Percentiles rank a stretch among this genome's conserved stretches.
Conservation (phyloP, 2,888 invertebrate species). For the Entomobrya proxima region DNA sequence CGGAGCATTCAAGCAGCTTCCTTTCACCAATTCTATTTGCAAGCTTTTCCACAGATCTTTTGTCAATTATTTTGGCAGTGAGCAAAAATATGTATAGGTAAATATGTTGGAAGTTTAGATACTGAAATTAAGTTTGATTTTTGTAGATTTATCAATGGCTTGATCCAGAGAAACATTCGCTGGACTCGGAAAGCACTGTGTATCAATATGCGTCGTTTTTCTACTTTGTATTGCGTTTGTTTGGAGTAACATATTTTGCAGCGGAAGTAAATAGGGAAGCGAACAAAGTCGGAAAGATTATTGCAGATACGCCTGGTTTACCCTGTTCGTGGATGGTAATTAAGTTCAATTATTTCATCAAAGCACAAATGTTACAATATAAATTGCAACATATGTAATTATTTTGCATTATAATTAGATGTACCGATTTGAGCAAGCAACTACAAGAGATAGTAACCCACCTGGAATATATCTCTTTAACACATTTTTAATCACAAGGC, state of each 20-base stretch:
- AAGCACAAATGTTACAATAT: neutral
- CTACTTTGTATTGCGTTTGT: slow-evolving; percentile 1
- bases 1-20: neutral
- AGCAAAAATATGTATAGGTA: neutral
- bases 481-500: neutral
- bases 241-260: neutral
- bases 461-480: slow-evolving; percentile 22
- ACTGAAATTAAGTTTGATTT: neutral
- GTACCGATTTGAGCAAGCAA: slow-evolving; percentile 11
- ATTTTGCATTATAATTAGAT: neutral
- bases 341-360: neutral
- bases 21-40: neutral
- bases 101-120: neutral
- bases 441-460: neutral
- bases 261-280: neutral
- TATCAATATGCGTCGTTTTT: neutral
- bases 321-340: slow-evolving; percentile 15
- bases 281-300: neutral
- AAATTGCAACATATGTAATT: neutral
- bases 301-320: neutral
- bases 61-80: neutral
- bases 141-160: neutral
- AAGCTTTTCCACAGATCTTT: neutral
- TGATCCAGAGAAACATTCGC: neutral
- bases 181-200: neutral